A percentile compares a stretch with the other conserved stretches of the same genome.
phyloP scores from a whole-genome alignment of 2,113 vertebrate genomes.

The Macrotus californicus region DNA sequence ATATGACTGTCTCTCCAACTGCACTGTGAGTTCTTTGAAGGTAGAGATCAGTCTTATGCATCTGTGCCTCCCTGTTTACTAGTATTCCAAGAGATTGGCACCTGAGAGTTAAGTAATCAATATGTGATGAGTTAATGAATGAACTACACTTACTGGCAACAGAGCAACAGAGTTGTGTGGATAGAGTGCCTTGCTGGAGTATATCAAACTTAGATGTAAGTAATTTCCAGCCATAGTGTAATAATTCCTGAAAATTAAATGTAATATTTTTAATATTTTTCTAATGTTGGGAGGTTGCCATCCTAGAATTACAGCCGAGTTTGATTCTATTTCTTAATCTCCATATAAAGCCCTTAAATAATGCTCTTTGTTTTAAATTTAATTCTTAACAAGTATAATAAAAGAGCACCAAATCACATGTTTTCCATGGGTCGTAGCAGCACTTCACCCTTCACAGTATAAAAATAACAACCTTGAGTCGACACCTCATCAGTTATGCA shows the following conservation, averaged over 20 bases:
- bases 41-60: neutral
- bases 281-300: neutral
- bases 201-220: neutral
- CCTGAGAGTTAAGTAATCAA: neutral
- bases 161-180: neutral
- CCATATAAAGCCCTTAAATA: neutral
- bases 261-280: neutral
- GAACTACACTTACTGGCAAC: neutral
- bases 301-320: neutral
- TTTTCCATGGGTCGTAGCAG: neutral
- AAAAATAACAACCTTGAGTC: slow-evolving; percentile 18
- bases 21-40: neutral
- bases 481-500: neutral
- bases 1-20: neutral
- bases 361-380: neutral
- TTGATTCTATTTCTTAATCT: slow-evolving; percentile 23
- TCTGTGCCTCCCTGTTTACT: neutral
- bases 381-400: slow-evolving; percentile 8
- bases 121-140: neutral
- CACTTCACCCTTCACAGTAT: neutral
- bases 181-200: neutral
- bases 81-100: neutral
- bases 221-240: neutral
- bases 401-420: neutral
- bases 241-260: neutral